Conservation (phyloP, 2,113 vertebrate genomes). For the Morone saxatilis region DNA sequence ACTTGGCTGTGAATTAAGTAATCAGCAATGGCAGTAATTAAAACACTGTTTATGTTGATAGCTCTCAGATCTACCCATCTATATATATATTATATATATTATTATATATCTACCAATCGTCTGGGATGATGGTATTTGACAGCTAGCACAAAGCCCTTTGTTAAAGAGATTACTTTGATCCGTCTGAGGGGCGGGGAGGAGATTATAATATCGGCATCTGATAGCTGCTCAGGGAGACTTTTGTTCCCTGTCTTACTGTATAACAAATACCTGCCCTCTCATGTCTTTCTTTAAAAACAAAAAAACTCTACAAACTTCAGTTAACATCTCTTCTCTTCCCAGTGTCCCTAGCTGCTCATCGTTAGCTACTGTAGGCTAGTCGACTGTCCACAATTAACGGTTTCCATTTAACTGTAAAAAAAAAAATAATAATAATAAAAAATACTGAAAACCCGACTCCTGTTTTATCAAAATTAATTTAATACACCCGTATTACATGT, state of each 20-base stretch:
- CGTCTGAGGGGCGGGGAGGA: constrained; percentile 62
- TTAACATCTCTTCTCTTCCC: constrained; percentile 43
- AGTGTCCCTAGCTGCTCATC: constrained; percentile 36
- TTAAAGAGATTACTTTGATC: constrained; percentile 81
- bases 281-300: constrained; percentile 13
- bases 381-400: constrained; percentile 36
- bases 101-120: not conserved
- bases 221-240: constrained; percentile 28
- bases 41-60: not conserved
- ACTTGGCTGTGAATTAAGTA: not conserved
- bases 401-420: constrained; percentile 3
- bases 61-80: not conserved
- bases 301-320: constrained; percentile 44
- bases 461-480: not conserved
- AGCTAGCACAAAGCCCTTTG: constrained; percentile 80
- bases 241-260: constrained; percentile 20
- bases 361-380: constrained; percentile 57
- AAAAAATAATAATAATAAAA: too few relatives aligned
- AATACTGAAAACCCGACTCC: not conserved
- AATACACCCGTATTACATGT: not conserved
- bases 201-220: constrained; percentile 60
- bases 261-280: not conserved
- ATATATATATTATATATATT: not conserved
- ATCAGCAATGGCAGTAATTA: not conserved
- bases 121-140: constrained; percentile 67